Base-by-base conservation (phyloP, 2,888 invertebrate species). In the Rapana venosa region DNA sequence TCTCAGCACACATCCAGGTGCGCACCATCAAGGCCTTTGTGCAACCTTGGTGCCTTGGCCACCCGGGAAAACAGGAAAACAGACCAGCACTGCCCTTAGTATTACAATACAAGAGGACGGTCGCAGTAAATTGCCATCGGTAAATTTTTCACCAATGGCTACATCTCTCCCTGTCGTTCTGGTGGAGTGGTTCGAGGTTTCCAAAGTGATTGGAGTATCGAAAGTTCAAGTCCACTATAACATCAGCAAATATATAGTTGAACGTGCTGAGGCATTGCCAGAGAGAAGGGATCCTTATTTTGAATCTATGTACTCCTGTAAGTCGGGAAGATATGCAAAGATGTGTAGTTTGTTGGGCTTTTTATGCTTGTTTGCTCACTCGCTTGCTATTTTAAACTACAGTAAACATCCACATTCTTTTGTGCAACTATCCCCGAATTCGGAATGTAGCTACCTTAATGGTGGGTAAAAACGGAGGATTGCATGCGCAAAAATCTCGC, bases 151-250 rank as follows among this genome's bases (percentile, higher is more conserved):
- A 79, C 79, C 13, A 79, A 79, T 30, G 88, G 88, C 2, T 8
- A 88, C 1, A 13, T 88, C 8, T 56, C 74, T 30, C 79, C 56
- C 26, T 2, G 2, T 30, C n/a, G 30, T n/a, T 22, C 35, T 88
- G 30, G 79, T 88, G 79, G 88, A 88, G 26, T 88, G 88, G 88
- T 88, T 88, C 32, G 88, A 88, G 88, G 79, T 88, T 26, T 56
- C 79, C 58, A 88, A 56, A 58, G n/a, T 88, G 2, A 58, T 88
- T 11, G 88, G 88, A 0, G 88, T 88, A 8, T 35, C 35, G 6
- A 58, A 58, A 13, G 88, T 88, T 5, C 79, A 79, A 17, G 79
- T 88, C 20, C 30, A 74, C 47, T 79, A 88, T 58, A 79, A 88
- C 35, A 58, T 56, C 26, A 32, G 79, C 58, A 88, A 79, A 88